Evolutionary conservation across 2,888 invertebrate species (phyloP), one percentile per base, ranked within the genome.

Genomic region (Endotricha flammealis): DNA sequence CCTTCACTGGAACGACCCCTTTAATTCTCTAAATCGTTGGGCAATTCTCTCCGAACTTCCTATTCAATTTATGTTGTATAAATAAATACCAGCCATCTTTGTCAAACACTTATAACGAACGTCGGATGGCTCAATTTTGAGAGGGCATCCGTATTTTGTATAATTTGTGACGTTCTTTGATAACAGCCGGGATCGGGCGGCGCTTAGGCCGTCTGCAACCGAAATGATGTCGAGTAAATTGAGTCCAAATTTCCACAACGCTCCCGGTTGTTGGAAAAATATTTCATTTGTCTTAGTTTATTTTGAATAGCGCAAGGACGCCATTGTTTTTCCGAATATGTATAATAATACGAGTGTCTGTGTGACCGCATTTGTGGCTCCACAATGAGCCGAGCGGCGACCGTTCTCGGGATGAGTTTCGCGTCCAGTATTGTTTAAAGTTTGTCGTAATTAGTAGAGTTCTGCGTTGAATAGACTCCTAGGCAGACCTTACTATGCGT

Each of bases 371-470:
- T 82, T 83, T 74, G 75, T 66, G 69, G 70, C 55, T 53, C 64
- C 66, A 83, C 83, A 83, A 83, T 83, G 78, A 79, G 64, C 73
- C 64, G 62, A 65, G 63, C 67, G 67, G 71, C 65, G 74, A 74
- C 78, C 76, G 72, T 77, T 73, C 80, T 70, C 69, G 71, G 78
- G 78, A 80, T 79, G 81, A 83, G 81, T 81, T 83, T 80, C 67
- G 70, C 71, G 81, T 82, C 82, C 81, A 82, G 81, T 81, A 85
- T 85, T 85, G 83, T 85, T 85, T 77, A 81, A 83, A 85, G 81
- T 83, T 85, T 77, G 82, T 79, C 76, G 80, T 85, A 85, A 85
- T 85, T 85, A 85, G 82, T 80, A 73, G 70, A 80, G 79, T 79
- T 81, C 68, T 65, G 58, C 64, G 63, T 61, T 83, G 80, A 83